Percentiles rank a stretch among this genome's conserved stretches.
Evolutionary conservation across 2,113 vertebrate genomes (phyloP).

Genomic region (Theropithecus gelada): DNA sequence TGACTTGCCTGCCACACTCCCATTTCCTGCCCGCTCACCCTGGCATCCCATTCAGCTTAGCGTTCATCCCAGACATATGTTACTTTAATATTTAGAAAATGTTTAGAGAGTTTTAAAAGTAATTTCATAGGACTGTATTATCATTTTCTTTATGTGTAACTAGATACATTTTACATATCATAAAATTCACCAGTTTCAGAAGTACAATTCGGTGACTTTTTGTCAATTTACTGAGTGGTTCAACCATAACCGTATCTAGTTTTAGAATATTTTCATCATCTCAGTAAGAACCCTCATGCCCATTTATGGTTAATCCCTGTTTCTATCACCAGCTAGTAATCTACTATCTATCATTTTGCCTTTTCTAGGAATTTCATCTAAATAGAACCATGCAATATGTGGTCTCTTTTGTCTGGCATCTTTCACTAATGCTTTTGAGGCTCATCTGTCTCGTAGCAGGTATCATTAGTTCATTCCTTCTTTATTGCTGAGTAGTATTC

Average conservation of each 20-base stretch:
- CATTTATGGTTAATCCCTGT: not conserved
- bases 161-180: not conserved
- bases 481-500: not conserved
- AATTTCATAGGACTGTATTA: not conserved
- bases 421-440: not conserved
- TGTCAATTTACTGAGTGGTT: not conserved
- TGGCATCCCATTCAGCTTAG: fast-evolving
- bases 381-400: not conserved
- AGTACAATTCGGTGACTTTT: not conserved
- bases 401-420: not conserved
- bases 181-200: not conserved
- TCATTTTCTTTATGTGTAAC: not conserved
- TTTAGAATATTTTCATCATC: not conserved
- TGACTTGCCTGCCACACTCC: no score
- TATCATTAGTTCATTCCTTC: not conserved
- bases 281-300: not conserved
- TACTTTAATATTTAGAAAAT: not conserved
- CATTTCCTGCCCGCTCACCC: not conserved
- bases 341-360: not conserved
- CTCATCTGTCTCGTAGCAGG: not conserved
- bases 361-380: not conserved
- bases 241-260: not conserved
- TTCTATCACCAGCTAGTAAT: not conserved
- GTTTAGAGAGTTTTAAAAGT: not conserved
- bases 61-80: not conserved